Percentiles rank a stretch among this genome's conserved stretches.
These are phyloP conservation scores for Tetramorium alpestre DNA, from an alignment of 1,140 invertebrate genomes.

Conservation along the genomic window DNA sequence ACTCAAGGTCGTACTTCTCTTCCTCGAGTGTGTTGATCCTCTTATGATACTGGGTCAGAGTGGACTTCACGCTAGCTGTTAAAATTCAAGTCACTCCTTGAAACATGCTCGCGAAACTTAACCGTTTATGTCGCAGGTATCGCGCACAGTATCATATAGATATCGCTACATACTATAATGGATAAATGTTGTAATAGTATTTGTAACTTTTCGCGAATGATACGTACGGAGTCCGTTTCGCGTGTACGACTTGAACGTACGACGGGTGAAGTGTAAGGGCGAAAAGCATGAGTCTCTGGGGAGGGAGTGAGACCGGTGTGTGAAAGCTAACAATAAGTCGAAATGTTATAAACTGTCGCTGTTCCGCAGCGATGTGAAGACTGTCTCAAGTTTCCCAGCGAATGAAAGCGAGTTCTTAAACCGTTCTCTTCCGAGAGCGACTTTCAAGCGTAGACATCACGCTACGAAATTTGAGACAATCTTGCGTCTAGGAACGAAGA, in stretches of 20 bases:
- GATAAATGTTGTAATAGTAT: neutral
- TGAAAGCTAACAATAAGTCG: conserved; percentile 33
- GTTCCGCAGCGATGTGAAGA: neutral
- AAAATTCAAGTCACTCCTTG: conserved; percentile 81
- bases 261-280: neutral
- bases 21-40: conserved; percentile 95
- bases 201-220: neutral
- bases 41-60: conserved; percentile 94
- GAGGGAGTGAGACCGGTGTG: neutral
- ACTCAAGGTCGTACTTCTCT: conserved; percentile 98
- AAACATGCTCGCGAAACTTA: conserved; percentile 43
- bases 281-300: neutral
- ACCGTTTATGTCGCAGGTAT: neutral
- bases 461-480: conserved; percentile 37
- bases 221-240: neutral
- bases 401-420: conserved; percentile 32
- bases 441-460: neutral
- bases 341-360: conserved; percentile 31
- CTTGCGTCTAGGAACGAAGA: neutral
- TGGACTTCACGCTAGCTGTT: conserved; percentile 93
- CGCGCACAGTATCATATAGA: neutral
- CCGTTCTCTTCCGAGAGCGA: neutral
- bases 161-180: neutral
- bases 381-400: conserved; percentile 35
- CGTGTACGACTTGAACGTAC: neutral